Evolutionary conservation across 1,140 invertebrate genomes (phyloP), one percentile per base, ranked within the genome.

Genomic region (Formica selysi): DNA sequence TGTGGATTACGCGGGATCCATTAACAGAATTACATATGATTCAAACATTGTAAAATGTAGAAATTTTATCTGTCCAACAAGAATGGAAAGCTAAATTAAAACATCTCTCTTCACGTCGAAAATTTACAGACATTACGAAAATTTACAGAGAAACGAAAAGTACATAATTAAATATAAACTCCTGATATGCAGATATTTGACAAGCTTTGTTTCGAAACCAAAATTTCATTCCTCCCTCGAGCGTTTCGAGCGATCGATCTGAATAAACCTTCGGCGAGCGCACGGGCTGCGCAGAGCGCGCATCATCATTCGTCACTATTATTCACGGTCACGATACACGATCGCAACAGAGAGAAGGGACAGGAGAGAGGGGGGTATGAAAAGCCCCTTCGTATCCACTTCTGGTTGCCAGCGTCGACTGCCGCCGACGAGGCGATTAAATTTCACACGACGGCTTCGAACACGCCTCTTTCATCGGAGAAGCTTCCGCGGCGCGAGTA

Each of bases 241-340:
- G 11, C 32, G 76, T 11, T 11, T 19, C 38, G 22, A 11, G 19
- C 36, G 36, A 76, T 48, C 87, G 62, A 76, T 86, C 26, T n/a
- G 16, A 19, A 76, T 32, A 38, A 54, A 57, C n/a, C 61, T 29
- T 78, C 76, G 19, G 38, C 16, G 38, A 64, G 38, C 22, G 86
- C 29, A 11, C 22, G 16, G n/a, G 64, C 26, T 26, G 44, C 26
- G 29, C 61, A 54, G 44, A 41, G 65, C 67, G 74, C 61, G 38
- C 65, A 73, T 86, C 87, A 84, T 92, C 91, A 89, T 92, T 91
- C 83, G 86, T 91, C 90, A 89, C 85, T 90, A 89, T 93, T 93
- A 93, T 93, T 91, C 88, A 91, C 88, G 88, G 87, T 93, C 91
- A 89, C 85, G 88, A 85, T 92, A 89, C 76, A 73, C 41, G 87